These are phyloP conservation scores for Aphrophora alni DNA, from an alignment of 2,888 invertebrate species.

Conservation along the genomic window DNA sequence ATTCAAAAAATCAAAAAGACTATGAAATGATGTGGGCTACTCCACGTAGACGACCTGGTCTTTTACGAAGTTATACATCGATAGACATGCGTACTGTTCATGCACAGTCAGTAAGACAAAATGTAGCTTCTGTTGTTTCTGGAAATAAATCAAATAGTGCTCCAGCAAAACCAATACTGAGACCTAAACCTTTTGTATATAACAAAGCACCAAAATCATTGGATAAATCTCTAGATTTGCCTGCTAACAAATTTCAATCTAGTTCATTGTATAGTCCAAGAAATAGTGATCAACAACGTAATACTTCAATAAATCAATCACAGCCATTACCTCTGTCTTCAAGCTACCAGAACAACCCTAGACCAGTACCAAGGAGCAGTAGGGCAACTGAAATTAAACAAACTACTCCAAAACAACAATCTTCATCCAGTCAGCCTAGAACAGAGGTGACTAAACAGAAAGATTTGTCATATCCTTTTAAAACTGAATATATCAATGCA, in stretches of 20 bases:
- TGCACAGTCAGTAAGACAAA: background rate
- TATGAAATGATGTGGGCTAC: background rate
- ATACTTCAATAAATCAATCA: background rate
- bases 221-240: background rate
- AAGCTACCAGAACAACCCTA: background rate
- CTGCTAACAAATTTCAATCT: background rate
- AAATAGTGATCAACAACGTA: background rate
- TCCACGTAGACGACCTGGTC: slow-evolving; percentile 32
- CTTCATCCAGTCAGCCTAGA: background rate
- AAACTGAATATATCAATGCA: slow-evolving; percentile 7
- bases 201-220: background rate
- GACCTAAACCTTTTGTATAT: slow-evolving; percentile 27
- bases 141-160: slow-evolving; percentile 15
- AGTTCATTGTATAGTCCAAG: background rate
- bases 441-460: background rate
- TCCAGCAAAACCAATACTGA: slow-evolving; percentile 25
- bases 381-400: background rate
- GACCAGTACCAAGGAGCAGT: background rate
- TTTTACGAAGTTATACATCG: slow-evolving; percentile 47
- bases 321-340: background rate
- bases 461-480: slow-evolving; percentile 11
- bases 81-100: slow-evolving; percentile 42
- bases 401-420: slow-evolving; percentile 6
- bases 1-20: background rate
- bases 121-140: background rate